Conservation (phyloP, 2,888 invertebrate genomes). For the Fragum whitleyi region DNA sequence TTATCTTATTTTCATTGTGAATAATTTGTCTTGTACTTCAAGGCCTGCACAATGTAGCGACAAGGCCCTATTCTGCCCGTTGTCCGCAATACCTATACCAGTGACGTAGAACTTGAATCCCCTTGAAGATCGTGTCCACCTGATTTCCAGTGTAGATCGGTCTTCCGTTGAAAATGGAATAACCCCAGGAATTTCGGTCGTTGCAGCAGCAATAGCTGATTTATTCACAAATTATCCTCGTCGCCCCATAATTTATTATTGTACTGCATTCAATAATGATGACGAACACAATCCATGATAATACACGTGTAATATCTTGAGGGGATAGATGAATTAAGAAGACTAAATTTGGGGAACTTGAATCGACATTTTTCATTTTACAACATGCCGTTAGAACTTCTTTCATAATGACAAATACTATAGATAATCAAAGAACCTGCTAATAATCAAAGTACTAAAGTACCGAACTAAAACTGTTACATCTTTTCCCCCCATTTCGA, state of each 20-base stretch:
- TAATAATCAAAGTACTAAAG: too few relatives aligned
- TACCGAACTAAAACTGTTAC: too few relatives aligned
- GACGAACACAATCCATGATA: too few relatives aligned
- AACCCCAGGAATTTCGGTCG: not conserved
- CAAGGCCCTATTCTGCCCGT: slow-evolving; percentile 31
- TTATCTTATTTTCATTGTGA: slow-evolving; percentile 24
- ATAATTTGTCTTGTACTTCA: slow-evolving; percentile 36
- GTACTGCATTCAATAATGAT: too few relatives aligned
- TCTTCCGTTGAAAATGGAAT: not conserved
- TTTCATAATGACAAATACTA: too few relatives aligned
- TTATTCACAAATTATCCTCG: slow-evolving; percentile 1
- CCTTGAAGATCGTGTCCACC: slow-evolving; percentile 38
- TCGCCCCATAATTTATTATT: slow-evolving; percentile 3
- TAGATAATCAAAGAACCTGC: too few relatives aligned
- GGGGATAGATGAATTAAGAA: too few relatives aligned
- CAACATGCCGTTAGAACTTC: too few relatives aligned
- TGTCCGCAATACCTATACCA: slow-evolving; percentile 29
- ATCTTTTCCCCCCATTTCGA: too few relatives aligned
- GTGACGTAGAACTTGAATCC: slow-evolving; percentile 24
- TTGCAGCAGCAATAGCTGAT: not conserved
- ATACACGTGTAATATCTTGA: too few relatives aligned
- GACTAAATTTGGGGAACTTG: too few relatives aligned
- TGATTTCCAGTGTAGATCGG: slow-evolving; percentile 18
- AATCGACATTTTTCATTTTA: too few relatives aligned
- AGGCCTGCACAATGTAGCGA: slow-evolving; percentile 35